phyloP scores from a whole-genome alignment of 2,113 vertebrate genomes.

The Platycercus adscitus region DNA sequence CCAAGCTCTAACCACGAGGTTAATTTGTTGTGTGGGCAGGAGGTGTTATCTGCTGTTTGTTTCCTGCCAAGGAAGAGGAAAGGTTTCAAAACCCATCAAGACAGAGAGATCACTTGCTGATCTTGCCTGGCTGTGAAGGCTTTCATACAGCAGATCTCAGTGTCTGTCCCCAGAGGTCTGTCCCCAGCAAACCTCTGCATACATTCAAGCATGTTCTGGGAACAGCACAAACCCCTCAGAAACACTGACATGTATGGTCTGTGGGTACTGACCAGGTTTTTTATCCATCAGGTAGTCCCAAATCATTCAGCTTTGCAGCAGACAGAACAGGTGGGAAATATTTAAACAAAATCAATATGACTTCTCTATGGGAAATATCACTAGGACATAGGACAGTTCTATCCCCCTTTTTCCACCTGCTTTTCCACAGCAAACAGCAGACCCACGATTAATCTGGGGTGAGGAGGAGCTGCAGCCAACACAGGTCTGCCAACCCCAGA shows the following conservation, averaged over 20 bases:
- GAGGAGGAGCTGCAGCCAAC: not conserved
- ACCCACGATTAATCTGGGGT: not conserved
- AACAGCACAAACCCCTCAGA: not conserved
- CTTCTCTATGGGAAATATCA: not conserved
- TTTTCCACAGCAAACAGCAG: not conserved
- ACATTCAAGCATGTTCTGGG: not conserved
- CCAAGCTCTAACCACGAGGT: rapidly evolving
- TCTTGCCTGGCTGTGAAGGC: not conserved
- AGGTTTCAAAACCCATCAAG: not conserved
- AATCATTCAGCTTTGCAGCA: rapidly evolving
- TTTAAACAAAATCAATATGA: not conserved
- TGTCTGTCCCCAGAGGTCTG: not conserved
- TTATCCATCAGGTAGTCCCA: not conserved
- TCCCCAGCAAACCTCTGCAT: not conserved
- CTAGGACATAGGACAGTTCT: not conserved
- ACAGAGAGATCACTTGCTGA: not conserved
- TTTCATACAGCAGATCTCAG: not conserved
- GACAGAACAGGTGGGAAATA: not conserved
- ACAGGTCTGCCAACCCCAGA: not conserved
- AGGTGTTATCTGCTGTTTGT: not conserved
- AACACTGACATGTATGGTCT: not conserved
- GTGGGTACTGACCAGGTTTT: not conserved
- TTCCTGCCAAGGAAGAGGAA: not conserved
- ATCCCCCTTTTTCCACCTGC: not conserved
- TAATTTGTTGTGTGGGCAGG: not conserved